These are phyloP conservation scores for Alcis repandata DNA, from an alignment of 2,888 invertebrate species.

Conservation along the genomic window DNA sequence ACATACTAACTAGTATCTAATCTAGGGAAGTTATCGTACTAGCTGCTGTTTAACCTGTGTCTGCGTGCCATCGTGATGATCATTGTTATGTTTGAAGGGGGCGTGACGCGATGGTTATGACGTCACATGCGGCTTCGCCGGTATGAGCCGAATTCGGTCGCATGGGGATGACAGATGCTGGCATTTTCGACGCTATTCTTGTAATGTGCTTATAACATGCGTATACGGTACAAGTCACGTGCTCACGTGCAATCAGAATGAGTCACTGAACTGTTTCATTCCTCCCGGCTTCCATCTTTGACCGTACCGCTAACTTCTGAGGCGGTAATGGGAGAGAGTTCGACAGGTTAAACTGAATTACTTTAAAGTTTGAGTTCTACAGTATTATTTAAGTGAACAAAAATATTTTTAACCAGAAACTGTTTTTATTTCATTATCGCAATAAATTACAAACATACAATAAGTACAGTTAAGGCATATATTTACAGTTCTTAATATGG, in stretches of 20 bases:
- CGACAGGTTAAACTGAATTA: background rate
- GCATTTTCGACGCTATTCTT: background rate
- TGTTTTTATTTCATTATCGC: slow-evolving; percentile 35
- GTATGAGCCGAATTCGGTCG: background rate
- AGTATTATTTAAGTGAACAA: slow-evolving; percentile 10
- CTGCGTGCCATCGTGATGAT: background rate
- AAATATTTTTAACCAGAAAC: slow-evolving; percentile 10
- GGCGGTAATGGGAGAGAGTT: too few relatives aligned
- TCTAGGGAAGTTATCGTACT: background rate
- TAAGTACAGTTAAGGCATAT: slow-evolving; percentile 31
- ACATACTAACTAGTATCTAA: background rate
- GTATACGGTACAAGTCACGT: background rate
- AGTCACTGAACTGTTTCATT: too few relatives aligned
- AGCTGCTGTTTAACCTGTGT: background rate
- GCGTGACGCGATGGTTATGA: background rate
- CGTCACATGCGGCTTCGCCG: background rate
- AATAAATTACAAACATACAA: slow-evolving; percentile 50
- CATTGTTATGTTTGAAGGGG: background rate
- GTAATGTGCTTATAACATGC: too few relatives aligned
- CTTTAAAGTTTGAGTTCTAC: too few relatives aligned
- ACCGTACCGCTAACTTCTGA: too few relatives aligned
- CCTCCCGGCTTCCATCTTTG: too few relatives aligned
- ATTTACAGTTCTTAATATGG: slow-evolving; percentile 2
- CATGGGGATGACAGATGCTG: background rate
- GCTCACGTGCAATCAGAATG: too few relatives aligned